Base-by-base conservation (phyloP, 2,797 vertebrate species). In the Cygnus olor region DNA sequence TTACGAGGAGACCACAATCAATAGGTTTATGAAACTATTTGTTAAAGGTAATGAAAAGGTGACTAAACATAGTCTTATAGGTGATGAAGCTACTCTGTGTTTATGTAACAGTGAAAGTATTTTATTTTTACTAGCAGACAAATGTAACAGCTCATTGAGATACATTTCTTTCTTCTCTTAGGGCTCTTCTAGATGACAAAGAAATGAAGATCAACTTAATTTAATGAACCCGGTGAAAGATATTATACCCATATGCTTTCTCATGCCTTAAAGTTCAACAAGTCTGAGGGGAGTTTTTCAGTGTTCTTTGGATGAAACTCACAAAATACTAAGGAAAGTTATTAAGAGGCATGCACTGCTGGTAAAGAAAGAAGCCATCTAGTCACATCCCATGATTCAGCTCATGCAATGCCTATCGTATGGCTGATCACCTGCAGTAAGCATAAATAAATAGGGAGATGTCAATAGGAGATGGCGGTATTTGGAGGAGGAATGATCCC, bases 281-380 rank as follows among this genome's bases (percentile, higher is more conserved):
- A 63, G 40, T 84, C 68, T 65, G 53, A 87, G 20, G 64, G 60
- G 81, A 93, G 40, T 74, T 93, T 92, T 94, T 87, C 64, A 64
- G 15, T 5, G 4, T 12, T 93, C 63, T 91, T 92, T 80, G 22
- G 12, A 44, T 51, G 53, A 77, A 90, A 90, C 20, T 57, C n/a
- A 71, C 87, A 71, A 93, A 88, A 60, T 7, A 45, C 49, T 19
- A 49, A 87, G 69, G 69, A 93, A 86, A 17, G 44, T 49, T 88
- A 19, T 85, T 93, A 87, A 88, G 91, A 72, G 44, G 18, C 66
- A 24, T 24, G 27, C 53, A 12, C 34, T 92, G 6, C 45, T 79
- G 64, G 53, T 86, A 77, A 30, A 72, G 69, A 83, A 91, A 68
- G 58, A 91, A 86, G 19, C 15, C 34, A 54, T 49, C 57, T 68